These are phyloP conservation scores for Caenorhabditis latens DNA, from an alignment of 1,140 invertebrate genomes.

Conservation along the genomic window DNA sequence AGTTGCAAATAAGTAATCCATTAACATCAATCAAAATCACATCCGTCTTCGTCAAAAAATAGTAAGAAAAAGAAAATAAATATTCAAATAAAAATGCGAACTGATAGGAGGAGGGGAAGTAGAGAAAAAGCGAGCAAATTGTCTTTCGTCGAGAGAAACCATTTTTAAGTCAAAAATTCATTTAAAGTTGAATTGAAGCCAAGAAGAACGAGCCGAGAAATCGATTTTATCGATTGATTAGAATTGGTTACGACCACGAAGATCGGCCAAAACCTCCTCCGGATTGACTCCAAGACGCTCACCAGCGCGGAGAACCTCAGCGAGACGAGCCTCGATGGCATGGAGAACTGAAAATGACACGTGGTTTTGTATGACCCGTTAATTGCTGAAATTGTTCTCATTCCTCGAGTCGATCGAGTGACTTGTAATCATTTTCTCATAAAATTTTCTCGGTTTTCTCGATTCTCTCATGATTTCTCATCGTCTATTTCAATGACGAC, in stretches of 20 bases:
- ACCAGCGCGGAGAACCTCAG: slow-evolving; percentile 64
- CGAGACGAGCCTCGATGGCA: slow-evolving; percentile 63
- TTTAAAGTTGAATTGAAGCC: slow-evolving; percentile 26
- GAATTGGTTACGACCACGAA: slow-evolving; percentile 60
- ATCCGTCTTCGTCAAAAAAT: slow-evolving; percentile 39
- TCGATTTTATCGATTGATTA: slow-evolving; percentile 34
- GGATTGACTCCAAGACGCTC: slow-evolving; percentile 66
- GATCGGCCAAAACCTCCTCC: slow-evolving; percentile 64
- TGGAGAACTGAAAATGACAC: slow-evolving; percentile 63
- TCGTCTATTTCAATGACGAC: slow-evolving; percentile 8
- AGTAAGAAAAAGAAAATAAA: not conserved
- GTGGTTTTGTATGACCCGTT: not conserved
- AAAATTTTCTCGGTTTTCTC: slow-evolving; percentile 32
- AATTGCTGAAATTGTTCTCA: not conserved
- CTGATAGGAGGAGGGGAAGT: not conserved
- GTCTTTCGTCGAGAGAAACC: slow-evolving; percentile 33
- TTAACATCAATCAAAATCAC: slow-evolving; percentile 43
- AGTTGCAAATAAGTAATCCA: slow-evolving; percentile 14
- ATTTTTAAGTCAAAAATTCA: not conserved
- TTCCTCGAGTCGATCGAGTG: not conserved
- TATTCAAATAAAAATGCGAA: not conserved
- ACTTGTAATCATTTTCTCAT: not conserved
- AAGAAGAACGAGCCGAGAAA: slow-evolving; percentile 5
- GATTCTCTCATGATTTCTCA: not conserved
- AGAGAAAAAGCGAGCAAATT: slow-evolving; percentile 6